These are phyloP conservation scores for Raja brachyura DNA, from an alignment of 2,113 vertebrate genomes.

Conservation along the genomic window DNA sequence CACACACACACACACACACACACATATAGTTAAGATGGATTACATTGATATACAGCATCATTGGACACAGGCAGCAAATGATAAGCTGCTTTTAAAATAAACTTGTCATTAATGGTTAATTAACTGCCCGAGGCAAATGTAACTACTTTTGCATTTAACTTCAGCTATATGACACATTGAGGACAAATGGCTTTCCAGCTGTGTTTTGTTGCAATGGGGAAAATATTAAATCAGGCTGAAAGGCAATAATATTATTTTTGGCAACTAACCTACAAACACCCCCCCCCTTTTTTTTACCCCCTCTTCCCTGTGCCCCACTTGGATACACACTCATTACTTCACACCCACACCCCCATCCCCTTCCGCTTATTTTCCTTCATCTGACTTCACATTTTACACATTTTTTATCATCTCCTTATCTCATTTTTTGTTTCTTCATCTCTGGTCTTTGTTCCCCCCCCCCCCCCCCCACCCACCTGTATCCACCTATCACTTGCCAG, in stretches of 20 bases:
- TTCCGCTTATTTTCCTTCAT: too few species aligned
- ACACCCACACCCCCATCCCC: too few species aligned
- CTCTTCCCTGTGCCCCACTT: too few species aligned
- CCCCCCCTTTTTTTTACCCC: too few species aligned
- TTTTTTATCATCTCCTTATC: too few species aligned
- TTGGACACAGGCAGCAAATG: constrained; percentile 52
- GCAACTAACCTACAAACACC: too few species aligned
- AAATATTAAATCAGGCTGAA: constrained; percentile 79
- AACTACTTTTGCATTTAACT: constrained; percentile 72
- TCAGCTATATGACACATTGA: constrained; percentile 94
- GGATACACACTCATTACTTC: too few species aligned
- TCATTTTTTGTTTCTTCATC: too few species aligned
- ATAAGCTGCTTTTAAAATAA: constrained; percentile 83
- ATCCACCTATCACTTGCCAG: too few species aligned
- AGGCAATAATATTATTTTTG: constrained; percentile 47
- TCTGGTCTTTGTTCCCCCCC: too few species aligned
- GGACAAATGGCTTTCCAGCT: constrained; percentile 84
- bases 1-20: neutral
- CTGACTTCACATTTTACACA: too few species aligned
- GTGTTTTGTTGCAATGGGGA: constrained; percentile 71
- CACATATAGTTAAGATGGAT: constrained; percentile 55
- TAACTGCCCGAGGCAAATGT: constrained; percentile 85
- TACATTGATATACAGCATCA: constrained; percentile 62
- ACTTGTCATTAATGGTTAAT: constrained; percentile 99
- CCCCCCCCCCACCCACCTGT: too few species aligned